These are phyloP conservation scores for Eublepharis macularius DNA, from an alignment of 2,113 vertebrate genomes.

Conservation along the genomic window DNA sequence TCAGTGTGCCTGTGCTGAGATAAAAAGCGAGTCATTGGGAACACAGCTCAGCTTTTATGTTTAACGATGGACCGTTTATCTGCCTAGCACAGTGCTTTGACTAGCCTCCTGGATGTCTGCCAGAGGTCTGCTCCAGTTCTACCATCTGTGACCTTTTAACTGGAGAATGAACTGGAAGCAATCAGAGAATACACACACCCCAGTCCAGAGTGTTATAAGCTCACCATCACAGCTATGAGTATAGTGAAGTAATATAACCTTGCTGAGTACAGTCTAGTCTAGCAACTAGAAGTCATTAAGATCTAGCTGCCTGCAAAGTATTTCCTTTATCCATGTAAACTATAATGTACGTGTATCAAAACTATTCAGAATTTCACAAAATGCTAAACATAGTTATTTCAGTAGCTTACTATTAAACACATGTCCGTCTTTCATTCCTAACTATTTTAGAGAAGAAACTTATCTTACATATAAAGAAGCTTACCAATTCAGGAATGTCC, in stretches of 20 bases:
- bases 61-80: too few species aligned
- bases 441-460: background rate
- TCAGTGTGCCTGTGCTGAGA: too few species aligned
- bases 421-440: background rate
- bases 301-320: too few species aligned
- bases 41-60: too few species aligned
- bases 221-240: background rate
- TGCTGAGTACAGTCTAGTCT: too few species aligned
- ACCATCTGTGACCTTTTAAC: background rate
- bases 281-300: background rate
- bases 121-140: background rate
- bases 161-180: background rate
- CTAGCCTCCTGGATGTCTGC: background rate
- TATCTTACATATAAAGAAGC: conserved; percentile 30
- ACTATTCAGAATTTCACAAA: background rate
- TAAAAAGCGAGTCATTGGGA: too few species aligned
- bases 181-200: too few species aligned
- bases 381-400: background rate
- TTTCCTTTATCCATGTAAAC: background rate
- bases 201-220: background rate
- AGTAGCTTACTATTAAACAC: background rate
- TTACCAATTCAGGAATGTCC: conserved; percentile 90
- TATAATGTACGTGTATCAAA: background rate
- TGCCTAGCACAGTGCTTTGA: background rate
- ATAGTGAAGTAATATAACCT: background rate